Conservation (phyloP, 2,888 invertebrate genomes). For the Neria commutata region DNA sequence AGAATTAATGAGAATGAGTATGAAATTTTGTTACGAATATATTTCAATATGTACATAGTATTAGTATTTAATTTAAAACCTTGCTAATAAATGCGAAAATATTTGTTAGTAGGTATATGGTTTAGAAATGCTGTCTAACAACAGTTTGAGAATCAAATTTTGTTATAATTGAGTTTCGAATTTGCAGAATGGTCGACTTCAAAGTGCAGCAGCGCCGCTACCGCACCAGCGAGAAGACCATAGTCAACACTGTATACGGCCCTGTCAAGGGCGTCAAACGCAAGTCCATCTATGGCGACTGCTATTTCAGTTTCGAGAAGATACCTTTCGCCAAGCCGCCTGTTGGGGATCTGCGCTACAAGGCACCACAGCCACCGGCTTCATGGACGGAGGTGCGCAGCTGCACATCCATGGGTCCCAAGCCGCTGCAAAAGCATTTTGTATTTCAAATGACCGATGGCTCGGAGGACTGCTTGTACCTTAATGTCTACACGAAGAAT, state of each 20-base stretch:
- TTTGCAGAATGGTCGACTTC: conserved; percentile 50
- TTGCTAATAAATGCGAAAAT: no score
- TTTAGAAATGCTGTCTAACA: no score
- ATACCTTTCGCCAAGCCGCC: conserved; percentile 61
- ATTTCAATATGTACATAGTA: no score
- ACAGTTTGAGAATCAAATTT: no score
- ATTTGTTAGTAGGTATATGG: no score
- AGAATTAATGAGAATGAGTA: no score
- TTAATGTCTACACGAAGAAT: conserved; percentile 63
- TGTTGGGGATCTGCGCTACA: conserved; percentile 54
- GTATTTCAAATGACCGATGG: conserved; percentile 62
- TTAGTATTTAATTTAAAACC: no score
- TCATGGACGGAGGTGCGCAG: conserved; percentile 63
- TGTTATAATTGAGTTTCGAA: no score
- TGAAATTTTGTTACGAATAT: no score
- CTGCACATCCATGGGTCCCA: conserved; percentile 58
- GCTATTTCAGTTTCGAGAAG: conserved; percentile 58
- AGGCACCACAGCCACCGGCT: conserved; percentile 61
- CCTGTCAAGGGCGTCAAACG: conserved; percentile 60
- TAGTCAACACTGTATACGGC: conserved; percentile 55
- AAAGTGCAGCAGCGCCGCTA: conserved; percentile 52
- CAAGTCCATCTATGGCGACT: conserved; percentile 56
- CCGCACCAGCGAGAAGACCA: conserved; percentile 53
- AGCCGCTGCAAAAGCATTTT: conserved; percentile 58
- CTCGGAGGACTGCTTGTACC: conserved; percentile 65